A percentile compares a stretch with the other conserved stretches of the same genome.
Evolutionary conservation across 2,113 vertebrate genomes (phyloP).

Genomic region (Psilopogon haemacephalus): DNA sequence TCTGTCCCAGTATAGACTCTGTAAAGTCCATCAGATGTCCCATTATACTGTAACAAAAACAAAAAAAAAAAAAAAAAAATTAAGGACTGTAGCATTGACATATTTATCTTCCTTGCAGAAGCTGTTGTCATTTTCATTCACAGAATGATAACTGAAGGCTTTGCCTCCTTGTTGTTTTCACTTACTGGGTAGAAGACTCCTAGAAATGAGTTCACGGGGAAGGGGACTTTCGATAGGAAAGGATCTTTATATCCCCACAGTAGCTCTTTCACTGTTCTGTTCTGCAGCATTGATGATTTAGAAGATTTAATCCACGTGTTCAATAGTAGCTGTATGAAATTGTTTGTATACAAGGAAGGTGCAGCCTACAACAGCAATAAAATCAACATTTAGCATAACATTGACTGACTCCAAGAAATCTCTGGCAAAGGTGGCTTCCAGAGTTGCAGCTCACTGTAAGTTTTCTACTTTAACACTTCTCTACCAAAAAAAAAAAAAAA

Average conservation of each 20-base stretch:
- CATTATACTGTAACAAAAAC: conserved; percentile 84
- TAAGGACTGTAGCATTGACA: background rate
- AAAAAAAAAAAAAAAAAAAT: conserved; percentile 12
- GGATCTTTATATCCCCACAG: conserved; percentile 92
- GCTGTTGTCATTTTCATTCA: background rate
- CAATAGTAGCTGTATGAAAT: conserved; percentile 11
- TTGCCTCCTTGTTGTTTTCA: background rate
- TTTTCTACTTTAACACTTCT: background rate
- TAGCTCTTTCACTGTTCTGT: conserved; percentile 83
- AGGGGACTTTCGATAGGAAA: conserved; percentile 68
- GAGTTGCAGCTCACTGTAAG: background rate
- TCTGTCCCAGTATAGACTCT: conserved; percentile 83
- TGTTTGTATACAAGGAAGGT: conserved; percentile 49
- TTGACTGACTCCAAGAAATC: background rate
- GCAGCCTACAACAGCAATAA: conserved; percentile 75
- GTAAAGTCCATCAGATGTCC: conserved; percentile 84
- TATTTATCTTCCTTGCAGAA: background rate
- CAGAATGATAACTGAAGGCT: background rate
- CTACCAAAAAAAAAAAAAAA: too few species aligned
- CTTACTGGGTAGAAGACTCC: conserved; percentile 87
- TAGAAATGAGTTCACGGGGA: background rate
- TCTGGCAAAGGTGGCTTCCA: background rate
- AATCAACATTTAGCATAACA: background rate
- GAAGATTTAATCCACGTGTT: conserved; percentile 70
- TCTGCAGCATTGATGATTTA: conserved; percentile 83